Base-by-base conservation (phyloP, 2,113 vertebrate genomes). In the Xiphophorus couchianus region DNA sequence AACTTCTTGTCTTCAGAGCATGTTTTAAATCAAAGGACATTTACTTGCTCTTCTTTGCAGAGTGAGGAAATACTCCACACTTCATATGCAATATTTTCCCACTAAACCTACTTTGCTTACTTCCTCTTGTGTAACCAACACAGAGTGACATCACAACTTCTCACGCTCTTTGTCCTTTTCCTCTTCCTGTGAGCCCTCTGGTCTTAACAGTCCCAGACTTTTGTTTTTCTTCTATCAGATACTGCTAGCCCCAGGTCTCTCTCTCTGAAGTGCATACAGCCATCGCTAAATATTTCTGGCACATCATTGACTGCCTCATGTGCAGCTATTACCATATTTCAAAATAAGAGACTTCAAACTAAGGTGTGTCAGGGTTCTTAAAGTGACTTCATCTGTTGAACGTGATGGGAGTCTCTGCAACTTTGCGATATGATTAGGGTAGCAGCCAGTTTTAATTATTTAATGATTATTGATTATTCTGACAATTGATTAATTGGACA, bases 161-260 rank as follows among this genome's bases (percentile, higher is more conserved):
- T 84, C 89, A 92, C 74, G 89, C 77, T 83, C 89, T 88, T 62
- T 84, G 80, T 81, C 71, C 39, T 17, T 62, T 64, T 25, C 35
- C 65, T 29, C 76, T 82, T 91, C 90, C 84, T 85, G 71, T 44
- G 66, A 76, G 44, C 68, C 22, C 65, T 69, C 69, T 5, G 31
- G 60, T 62, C 77, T 73, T 76, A 68, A 76, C 75, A 25, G 25
- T 54, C 51, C 51, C 51, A 54, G 22, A 22, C 66, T 61, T 25
- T 61, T 70, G 12, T 58, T 69, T 12, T 71, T 66, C 33, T 37
- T 30, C 82, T 73, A 48, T 54, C 22, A 54, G 51, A 54, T 25
- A 54, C 22, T 54, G 1, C 22, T 22, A 54, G 8, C 51, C 51
- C 14, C 7, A 54, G 22, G 51, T 22, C 6, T 9, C 51, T 54